Percentiles rank a stretch among this genome's conserved stretches.
Evolutionary conservation across 2,797 vertebrate species (phyloP).

Genomic region (Bufotes viridis): DNA sequence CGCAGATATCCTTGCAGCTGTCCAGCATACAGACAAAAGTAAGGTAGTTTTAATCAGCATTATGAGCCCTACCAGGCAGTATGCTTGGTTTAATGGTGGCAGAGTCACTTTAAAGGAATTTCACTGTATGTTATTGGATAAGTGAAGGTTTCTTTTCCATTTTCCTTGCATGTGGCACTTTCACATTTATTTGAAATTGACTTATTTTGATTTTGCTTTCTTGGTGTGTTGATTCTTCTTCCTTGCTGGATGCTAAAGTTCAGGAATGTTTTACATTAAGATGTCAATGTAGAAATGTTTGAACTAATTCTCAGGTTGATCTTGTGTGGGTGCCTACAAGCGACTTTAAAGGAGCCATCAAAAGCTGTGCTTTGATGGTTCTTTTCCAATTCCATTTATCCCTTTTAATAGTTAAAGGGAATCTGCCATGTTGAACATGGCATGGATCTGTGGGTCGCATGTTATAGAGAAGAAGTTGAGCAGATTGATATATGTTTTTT

Average conservation of each 20-base stretch:
- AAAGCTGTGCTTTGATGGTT: conserved; percentile 57
- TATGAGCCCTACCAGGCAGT: too few relatives aligned
- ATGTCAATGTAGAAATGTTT: conserved; percentile 55
- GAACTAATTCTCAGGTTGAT: conserved; percentile 57
- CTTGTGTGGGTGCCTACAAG: conserved; percentile 24
- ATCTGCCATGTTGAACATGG: too few relatives aligned
- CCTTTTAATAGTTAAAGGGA: conserved; percentile 2
- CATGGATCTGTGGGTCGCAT: too few relatives aligned
- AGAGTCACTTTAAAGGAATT: background rate
- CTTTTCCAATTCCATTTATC: conserved; percentile 24
- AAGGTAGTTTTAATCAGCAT: too few relatives aligned
- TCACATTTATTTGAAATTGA: background rate
- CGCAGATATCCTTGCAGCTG: too few relatives aligned
- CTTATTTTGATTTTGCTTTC: conserved; percentile 21
- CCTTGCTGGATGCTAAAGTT: conserved; percentile 22
- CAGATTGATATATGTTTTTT: too few relatives aligned
- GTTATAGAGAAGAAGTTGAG: too few relatives aligned
- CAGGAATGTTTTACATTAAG: conserved; percentile 47
- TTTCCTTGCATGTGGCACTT: background rate
- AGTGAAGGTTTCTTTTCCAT: background rate
- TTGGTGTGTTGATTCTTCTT: conserved; percentile 25
- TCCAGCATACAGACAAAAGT: too few relatives aligned
- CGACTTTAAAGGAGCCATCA: conserved; percentile 27
- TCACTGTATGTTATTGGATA: background rate
- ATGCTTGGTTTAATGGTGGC: too few relatives aligned